A percentile compares a stretch with the other conserved stretches of the same genome.
Conservation (phyloP, 2,797 vertebrate species). For the Bovichtus diacanthus region DNA sequence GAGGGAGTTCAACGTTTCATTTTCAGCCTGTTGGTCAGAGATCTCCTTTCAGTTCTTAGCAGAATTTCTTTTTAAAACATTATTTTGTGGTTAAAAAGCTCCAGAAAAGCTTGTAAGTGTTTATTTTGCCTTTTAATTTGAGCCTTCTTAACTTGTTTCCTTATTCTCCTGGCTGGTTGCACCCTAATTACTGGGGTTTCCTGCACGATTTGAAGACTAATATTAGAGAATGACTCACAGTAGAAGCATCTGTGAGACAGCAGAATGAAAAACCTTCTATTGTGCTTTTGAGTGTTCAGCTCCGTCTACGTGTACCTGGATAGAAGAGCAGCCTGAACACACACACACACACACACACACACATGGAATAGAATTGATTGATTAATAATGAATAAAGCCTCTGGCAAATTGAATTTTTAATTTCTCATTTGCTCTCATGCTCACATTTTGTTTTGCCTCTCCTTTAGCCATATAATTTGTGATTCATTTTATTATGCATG, state of each 20-base stretch:
- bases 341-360: slow-evolving; percentile 19
- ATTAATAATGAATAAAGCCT: slow-evolving; percentile 85
- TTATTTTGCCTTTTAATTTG: background rate
- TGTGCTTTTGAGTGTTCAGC: slow-evolving; percentile 15
- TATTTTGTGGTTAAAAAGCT: too few relatives aligned
- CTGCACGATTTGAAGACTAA: slow-evolving; percentile 9
- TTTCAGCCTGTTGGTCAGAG: background rate
- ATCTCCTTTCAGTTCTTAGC: background rate
- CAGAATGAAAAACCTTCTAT: slow-evolving; percentile 12
- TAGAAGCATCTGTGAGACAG: background rate
- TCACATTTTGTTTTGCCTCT: slow-evolving; percentile 62
- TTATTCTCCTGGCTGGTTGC: background rate
- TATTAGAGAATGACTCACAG: slow-evolving; percentile 3
- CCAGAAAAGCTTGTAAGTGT: too few relatives aligned
- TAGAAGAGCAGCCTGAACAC: slow-evolving; percentile 37
- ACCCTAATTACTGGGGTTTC: background rate
- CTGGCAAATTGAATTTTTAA: slow-evolving; percentile 82
- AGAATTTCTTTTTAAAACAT: too few relatives aligned
- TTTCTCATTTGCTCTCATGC: slow-evolving; percentile 71
- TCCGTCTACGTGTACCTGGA: slow-evolving; percentile 31
- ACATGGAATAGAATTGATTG: slow-evolving; percentile 53
- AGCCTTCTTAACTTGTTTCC: background rate
- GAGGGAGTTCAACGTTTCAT: too few relatives aligned
- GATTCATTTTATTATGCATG: slow-evolving; percentile 64
- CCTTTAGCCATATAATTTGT: slow-evolving; percentile 62